These are phyloP conservation scores for Trilocha varians DNA, from an alignment of 2,888 invertebrate species.

Conservation along the genomic window DNA sequence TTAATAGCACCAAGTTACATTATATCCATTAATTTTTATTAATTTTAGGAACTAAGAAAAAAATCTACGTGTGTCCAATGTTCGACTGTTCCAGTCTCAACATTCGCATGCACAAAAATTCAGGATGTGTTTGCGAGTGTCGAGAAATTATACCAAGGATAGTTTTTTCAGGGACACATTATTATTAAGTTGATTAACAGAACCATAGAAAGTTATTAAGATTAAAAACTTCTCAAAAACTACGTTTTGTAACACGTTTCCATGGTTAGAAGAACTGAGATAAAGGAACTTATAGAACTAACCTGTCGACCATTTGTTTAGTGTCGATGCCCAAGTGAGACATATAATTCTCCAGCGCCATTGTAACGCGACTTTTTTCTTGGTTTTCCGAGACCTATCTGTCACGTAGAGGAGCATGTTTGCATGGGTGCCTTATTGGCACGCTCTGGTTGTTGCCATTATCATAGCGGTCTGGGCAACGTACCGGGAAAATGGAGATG, in stretches of 20 bases:
- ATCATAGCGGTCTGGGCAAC: constrained; percentile 35
- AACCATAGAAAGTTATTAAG: too few species aligned
- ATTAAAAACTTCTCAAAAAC: not conserved
- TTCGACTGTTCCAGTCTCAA: too few species aligned
- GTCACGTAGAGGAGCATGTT: constrained; percentile 27
- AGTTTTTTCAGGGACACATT: too few species aligned
- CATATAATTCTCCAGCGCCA: constrained; percentile 49
- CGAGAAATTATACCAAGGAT: too few species aligned
- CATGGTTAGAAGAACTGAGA: not conserved
- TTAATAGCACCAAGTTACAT: too few species aligned
- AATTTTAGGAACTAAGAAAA: too few species aligned
- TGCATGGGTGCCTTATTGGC: constrained; percentile 25
- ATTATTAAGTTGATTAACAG: too few species aligned
- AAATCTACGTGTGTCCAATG: too few species aligned
- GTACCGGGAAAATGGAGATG: constrained; percentile 6
- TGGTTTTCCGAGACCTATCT: constrained; percentile 50
- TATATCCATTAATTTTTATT: too few species aligned
- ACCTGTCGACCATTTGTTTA: constrained; percentile 55
- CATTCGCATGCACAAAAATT: too few species aligned
- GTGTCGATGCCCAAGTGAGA: constrained; percentile 49
- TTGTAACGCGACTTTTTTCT: constrained; percentile 31
- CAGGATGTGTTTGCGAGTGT: too few species aligned
- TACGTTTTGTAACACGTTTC: not conserved
- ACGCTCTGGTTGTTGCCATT: constrained; percentile 48
- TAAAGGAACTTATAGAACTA: constrained; percentile 10